Conservation (phyloP, 2,888 invertebrate genomes). For the Xestia sexstrigata region DNA sequence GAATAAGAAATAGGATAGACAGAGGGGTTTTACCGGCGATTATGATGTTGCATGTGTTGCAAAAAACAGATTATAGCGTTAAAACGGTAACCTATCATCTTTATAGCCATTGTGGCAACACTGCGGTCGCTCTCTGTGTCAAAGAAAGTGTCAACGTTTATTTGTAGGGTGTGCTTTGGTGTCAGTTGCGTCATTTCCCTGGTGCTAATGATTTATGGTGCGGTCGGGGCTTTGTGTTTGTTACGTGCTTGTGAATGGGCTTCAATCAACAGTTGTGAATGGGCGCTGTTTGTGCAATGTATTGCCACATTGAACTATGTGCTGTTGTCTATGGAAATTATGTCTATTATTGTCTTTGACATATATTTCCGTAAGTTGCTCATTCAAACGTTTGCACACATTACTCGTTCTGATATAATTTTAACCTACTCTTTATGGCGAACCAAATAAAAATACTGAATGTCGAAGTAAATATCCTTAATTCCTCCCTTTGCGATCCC, state of each 20-base stretch:
- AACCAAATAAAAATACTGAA: not conserved
- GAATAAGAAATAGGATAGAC: not conserved
- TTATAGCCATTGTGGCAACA: not conserved
- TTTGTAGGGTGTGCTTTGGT: conserved; percentile 1
- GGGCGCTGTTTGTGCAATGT: conserved; percentile 31
- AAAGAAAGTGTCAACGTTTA: conserved; percentile 29
- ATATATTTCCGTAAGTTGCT: not conserved
- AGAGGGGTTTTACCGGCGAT: no score
- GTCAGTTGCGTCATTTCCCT: conserved; percentile 25
- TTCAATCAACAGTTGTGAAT: conserved; percentile 37
- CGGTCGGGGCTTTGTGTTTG: not conserved
- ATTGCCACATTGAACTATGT: not conserved
- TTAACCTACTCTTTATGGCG: not conserved
- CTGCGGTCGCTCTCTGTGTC: not conserved
- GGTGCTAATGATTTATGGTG: conserved; percentile 11
- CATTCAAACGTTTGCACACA: not conserved
- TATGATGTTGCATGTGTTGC: not conserved
- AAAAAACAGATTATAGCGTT: not conserved
- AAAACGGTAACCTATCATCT: not conserved
- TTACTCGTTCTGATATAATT: no score
- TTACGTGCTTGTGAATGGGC: conserved; percentile 23
- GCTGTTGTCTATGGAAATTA: not conserved
- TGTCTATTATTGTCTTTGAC: not conserved
- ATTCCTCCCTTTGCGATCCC: no score
- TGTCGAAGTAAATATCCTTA: no score